Conservation (phyloP, 2,797 vertebrate genomes). For the Poeciliopsis paucimaculata region DNA sequence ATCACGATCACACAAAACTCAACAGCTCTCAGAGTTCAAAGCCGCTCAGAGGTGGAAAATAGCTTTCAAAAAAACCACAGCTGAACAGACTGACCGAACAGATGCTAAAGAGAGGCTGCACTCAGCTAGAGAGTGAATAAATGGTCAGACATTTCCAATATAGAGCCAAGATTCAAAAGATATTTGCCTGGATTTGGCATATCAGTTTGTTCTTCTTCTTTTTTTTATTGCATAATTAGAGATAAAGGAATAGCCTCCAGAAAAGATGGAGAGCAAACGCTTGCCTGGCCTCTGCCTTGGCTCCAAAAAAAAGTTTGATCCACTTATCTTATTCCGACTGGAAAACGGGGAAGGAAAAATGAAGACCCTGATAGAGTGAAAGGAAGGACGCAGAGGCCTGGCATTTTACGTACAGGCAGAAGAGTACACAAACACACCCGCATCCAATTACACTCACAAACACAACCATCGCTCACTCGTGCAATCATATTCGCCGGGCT, state of each 20-base stretch:
- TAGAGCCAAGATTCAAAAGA: conserved; percentile 43
- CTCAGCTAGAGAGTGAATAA: conserved; percentile 34
- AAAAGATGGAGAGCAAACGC: conserved; percentile 54
- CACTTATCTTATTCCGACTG: conserved; percentile 60
- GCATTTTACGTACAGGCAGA: conserved; percentile 33
- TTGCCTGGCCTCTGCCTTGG: conserved; percentile 31
- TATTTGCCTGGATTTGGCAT: conserved; percentile 34
- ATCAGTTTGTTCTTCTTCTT: conserved; percentile 47
- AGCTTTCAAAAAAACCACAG: conserved; percentile 20
- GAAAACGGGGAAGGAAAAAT: conserved; percentile 47
- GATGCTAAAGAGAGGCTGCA: conserved; percentile 21
- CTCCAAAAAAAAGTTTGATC: conserved; percentile 56
- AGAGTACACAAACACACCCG: conserved; percentile 48
- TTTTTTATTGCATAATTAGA: conserved; percentile 59
- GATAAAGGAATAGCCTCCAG: conserved; percentile 55
- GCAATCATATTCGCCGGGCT: conserved; percentile 36
- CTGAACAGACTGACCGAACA: conserved; percentile 26
- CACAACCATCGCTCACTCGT: conserved; percentile 25
- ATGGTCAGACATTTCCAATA: conserved; percentile 21
- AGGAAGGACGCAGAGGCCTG: conserved; percentile 21
- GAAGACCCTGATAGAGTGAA: conserved; percentile 27
- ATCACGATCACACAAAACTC: conserved; percentile 23
- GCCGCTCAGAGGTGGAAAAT: conserved; percentile 31
- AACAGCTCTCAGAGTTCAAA: conserved; percentile 38
- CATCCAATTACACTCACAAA: conserved; percentile 52